Evolutionary conservation across 2,888 invertebrate species (phyloP), one percentile per base, ranked within the genome.

Genomic region (Halictus quadricinctus): DNA sequence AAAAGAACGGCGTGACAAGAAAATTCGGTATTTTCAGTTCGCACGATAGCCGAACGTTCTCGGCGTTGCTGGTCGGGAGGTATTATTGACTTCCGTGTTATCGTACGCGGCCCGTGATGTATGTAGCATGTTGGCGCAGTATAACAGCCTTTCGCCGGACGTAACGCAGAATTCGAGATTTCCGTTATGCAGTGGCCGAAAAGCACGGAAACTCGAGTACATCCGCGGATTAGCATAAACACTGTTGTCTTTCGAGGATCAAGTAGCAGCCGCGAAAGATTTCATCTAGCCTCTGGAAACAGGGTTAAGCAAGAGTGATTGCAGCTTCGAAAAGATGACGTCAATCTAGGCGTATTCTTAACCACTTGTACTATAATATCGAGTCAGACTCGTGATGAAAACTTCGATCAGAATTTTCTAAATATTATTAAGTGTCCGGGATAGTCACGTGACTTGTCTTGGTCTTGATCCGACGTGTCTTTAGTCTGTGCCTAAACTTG

Each of bases 171-270:
- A 86, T 81, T 78, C 75, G 78, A 79, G 81, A 86, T 70, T 79
- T 70, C 81, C 60, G 76, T 76, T 60, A 48, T 64, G 79, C 79
- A 50, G 74, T 60, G 79, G 69, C 76, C 79, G 85, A 79, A 78
- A 85, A 76, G 64, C 77, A 72, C 25, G 69, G 73, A 74, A 72
- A 77, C 79, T 74, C 74, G 29, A 66, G 66, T 66, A 64, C 69
- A 66, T 82, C 64, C 64, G n/a, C 46, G 77, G 87, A 86, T 86
- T 86, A 86, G 83, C 86, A 86, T 86, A 86, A 86, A 86, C 87
- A 74, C 36, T 79, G 86, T 86, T 86, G 87, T 83, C 86, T 86
- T 86, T 86, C 60, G 69, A 36, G 87, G 86, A 86, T 86, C 83
- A 41, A 79, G 64, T 79, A 79, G 75, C 82, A 76, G 86, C 70